phyloP scores from a whole-genome alignment of 2,797 vertebrate species.

The Parotocinclus haroldoi region DNA sequence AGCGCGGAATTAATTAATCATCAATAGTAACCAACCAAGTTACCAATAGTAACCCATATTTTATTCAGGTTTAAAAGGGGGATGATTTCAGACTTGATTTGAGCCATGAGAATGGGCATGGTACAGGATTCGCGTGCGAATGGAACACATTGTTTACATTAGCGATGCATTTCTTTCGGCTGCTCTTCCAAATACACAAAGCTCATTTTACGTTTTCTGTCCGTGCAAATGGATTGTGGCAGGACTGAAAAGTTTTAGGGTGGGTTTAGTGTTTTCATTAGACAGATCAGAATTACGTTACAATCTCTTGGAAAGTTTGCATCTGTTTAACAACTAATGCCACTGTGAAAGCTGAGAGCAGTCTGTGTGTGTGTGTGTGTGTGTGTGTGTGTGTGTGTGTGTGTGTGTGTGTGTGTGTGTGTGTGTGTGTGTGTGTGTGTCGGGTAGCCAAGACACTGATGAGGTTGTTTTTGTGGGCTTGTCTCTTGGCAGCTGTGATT shows the following conservation, averaged over 20 bases:
- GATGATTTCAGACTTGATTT: too few relatives aligned
- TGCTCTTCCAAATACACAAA: not conserved
- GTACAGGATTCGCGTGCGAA: not conserved
- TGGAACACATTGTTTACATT: not conserved
- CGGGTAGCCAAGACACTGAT: conserved; percentile 45
- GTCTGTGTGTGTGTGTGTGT: not conserved
- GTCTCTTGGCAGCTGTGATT: conserved; percentile 70
- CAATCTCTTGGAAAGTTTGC: conserved; percentile 7
- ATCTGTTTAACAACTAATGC: conserved; percentile 20
- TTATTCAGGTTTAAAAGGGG: too few relatives aligned
- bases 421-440: conserved; percentile 27
- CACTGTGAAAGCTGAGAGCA: conserved; percentile 31
- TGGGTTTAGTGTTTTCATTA: conserved; percentile 2
- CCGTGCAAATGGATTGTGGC: not conserved
- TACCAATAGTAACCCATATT: too few relatives aligned
- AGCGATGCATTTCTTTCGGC: not conserved
- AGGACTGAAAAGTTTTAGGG: conserved; percentile 1
- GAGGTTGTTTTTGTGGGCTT: conserved; percentile 55
- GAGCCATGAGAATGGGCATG: not conserved
- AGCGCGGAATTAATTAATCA: too few relatives aligned
- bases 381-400: conserved; percentile 23
- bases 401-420: conserved; percentile 31
- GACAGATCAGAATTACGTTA: not conserved
- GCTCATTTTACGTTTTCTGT: not conserved
- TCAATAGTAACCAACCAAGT: too few relatives aligned